Conservation (phyloP, 1,140 invertebrate species). For the Trichogramma pretiosum region DNA sequence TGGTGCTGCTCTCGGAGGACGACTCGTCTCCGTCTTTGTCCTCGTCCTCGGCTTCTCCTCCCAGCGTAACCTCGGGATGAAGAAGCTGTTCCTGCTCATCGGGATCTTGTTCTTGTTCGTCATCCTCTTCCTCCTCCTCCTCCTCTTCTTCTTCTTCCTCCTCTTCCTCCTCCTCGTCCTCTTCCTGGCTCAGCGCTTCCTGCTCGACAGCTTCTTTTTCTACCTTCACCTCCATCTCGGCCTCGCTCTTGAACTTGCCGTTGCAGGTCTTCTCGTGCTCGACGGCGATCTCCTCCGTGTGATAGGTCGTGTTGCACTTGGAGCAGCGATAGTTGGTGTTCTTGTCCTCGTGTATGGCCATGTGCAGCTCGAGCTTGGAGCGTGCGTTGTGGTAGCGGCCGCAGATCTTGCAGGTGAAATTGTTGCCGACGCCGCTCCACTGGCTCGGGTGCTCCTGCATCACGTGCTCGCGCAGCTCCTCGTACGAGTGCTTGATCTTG, state of each 20-base stretch:
- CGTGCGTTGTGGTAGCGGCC: constrained; percentile 53
- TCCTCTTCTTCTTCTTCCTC: constrained; percentile 12
- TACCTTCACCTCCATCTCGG: constrained; percentile 11
- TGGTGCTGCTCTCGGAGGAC: too few species aligned
- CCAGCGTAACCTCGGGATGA: constrained; percentile 15
- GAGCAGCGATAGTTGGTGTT: constrained; percentile 35
- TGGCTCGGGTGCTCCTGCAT: constrained; percentile 44
- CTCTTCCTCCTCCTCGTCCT: constrained; percentile 22
- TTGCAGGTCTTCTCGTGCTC: constrained; percentile 33
- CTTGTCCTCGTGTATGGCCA: constrained; percentile 51
- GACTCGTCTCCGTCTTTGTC: too few species aligned
- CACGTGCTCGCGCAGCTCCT: constrained; percentile 47
- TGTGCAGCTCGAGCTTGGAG: constrained; percentile 51
- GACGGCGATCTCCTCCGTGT: constrained; percentile 31
- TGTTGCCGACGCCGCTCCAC: constrained; percentile 49
- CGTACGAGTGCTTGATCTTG: constrained; percentile 48
- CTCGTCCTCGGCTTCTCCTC: constrained; percentile 19
- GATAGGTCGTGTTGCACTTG: constrained; percentile 34
- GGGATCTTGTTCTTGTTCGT: constrained; percentile 6
- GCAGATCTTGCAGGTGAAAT: constrained; percentile 54
- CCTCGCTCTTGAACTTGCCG: constrained; percentile 17
- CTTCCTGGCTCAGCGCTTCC: constrained; percentile 13
- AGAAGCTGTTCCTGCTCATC: constrained; percentile 17
- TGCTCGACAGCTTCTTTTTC: constrained; percentile 18
- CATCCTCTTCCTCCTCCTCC: constrained; percentile 12